These are phyloP conservation scores for Astropecten irregularis DNA, from an alignment of 53 echinoderm and acorn worm genomes.

Conservation along the genomic window DNA sequence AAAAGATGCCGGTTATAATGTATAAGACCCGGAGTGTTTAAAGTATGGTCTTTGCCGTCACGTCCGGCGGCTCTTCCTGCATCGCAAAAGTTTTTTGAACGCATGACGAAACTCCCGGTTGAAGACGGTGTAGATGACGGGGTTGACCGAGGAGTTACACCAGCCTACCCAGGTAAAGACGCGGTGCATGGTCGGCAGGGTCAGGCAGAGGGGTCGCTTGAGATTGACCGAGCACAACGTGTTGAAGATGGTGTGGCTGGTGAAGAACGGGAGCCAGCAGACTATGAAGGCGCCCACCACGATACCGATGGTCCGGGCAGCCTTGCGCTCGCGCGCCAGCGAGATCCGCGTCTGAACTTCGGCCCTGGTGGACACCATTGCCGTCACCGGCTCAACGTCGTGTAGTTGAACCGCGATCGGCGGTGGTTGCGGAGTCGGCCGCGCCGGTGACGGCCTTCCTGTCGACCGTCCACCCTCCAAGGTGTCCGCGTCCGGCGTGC, in stretches of 20 bases:
- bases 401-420: no score
- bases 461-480: background rate
- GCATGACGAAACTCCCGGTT: constrained; percentile 90
- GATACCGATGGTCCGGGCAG: constrained; percentile 88
- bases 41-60: no score
- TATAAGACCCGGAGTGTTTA: no score
- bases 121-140: constrained; percentile 93
- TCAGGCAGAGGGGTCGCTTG: constrained; percentile 16
- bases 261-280: constrained; percentile 95
- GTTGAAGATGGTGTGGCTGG: constrained; percentile 71
- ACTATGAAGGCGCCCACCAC: constrained; percentile 91
- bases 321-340: constrained; percentile 74
- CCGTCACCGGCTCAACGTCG: background rate
- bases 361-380: constrained; percentile 4
- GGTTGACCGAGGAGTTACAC: constrained; percentile 82
- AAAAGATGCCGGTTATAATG: no score
- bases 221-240: constrained; percentile 71
- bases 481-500: background rate
- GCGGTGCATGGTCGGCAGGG: constrained; percentile 34
- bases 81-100: constrained; percentile 80
- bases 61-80: constrained; percentile 31
- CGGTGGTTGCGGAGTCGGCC: background rate
- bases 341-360: constrained; percentile 14
- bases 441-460: background rate
- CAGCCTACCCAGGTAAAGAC: constrained; percentile 88